Base-by-base conservation (phyloP, 2,888 invertebrate species). In the Yponomeuta evonymella region DNA sequence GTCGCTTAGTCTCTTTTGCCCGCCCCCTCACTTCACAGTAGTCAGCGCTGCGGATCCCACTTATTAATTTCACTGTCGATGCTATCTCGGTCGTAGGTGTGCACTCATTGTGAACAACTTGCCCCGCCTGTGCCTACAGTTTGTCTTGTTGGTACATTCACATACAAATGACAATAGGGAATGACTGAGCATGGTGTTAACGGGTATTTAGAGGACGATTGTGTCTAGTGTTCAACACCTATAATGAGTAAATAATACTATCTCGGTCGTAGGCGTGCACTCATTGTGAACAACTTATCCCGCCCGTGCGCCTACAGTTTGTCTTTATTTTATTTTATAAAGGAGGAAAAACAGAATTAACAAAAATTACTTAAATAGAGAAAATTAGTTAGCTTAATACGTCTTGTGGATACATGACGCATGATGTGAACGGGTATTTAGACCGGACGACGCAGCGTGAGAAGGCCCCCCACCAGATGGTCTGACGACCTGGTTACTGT, bases 31-130 rank as follows among this genome's bases (percentile, higher is more conserved):
- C 2, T 1, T 15, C 63, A 72, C 73, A 72, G 76, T 75, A 74
- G 75, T 74, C 73, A 51, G 66, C 71, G 70, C 29, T 72, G 72
- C 72, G 73, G 75, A 74, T 73, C 68, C 75, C 73, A 72, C 74
- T 75, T 77, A 84, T 84, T 83, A 83, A 83, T 84, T 80, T 79
- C 72, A 67, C 71, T 72, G 75, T 74, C 77, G 84, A 85, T 85
- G 73, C 76, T 81, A 84, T 84, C 84, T 77, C 33, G 15, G 2
- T 69, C 73, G 79, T 81, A 79, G 80, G 81, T 75, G 79, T 77
- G 72, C 63, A 30, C n/a, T 33, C 30, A 72, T 62, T 48, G 66
- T 64, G 48, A 64, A 29, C 67, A 51, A 65, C 66, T 67, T 67
- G 69, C 65, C 65, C 70, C 43, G 66, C 58, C 69, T 43, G 15